Base-by-base conservation (phyloP, 2,797 vertebrate species). In the Falco novaeseelandiae region DNA sequence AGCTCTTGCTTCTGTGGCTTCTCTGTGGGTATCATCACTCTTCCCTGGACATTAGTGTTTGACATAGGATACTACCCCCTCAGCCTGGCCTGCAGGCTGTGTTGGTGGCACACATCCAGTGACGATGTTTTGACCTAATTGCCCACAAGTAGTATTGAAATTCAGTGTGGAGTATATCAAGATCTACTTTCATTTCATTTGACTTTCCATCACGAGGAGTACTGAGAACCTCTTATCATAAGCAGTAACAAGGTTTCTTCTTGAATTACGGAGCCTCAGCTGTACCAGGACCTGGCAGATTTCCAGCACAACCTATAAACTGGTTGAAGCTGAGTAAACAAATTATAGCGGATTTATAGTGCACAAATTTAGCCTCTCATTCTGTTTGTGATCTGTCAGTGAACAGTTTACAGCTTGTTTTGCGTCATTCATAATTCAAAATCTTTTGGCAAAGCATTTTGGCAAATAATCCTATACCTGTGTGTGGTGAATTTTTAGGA, bases 401-500 rank as follows among this genome's bases (percentile, higher is more conserved):
- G 87, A 93, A 78, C 76, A 86, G 80, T 90, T 95, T 92, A 96
- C 69, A 77, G 62, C 72, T 93, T 92, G 66, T 71, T 95, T 93
- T 93, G n/a, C 80, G 86, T 95, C 66, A 89, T 96, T 91, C 85
- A 96, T 94, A 92, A 87, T 95, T 96, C 61, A 95, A 87, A 87
- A 83, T 79, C 48, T 89, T 88, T 38, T 72, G 54, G 83, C 36
- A 93, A 93, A 71, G 40, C 34, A 52, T 90, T 92, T 71, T 2
- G 7, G 72, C 29, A 88, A 77, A 85, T 85, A 89, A 79, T 66
- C 62, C 59, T 48, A 3, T 57, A 61, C 32, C 82, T 57, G 7
- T 30, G 25, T 30, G 38, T 44, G 25, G 10, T 51, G 38, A 91
- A 61, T n/a, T 93, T 90, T 94, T 49, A 85, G 69, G 26, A 85